phyloP scores from a whole-genome alignment of 2,888 invertebrate genomes.

The Tridacna gigas region DNA sequence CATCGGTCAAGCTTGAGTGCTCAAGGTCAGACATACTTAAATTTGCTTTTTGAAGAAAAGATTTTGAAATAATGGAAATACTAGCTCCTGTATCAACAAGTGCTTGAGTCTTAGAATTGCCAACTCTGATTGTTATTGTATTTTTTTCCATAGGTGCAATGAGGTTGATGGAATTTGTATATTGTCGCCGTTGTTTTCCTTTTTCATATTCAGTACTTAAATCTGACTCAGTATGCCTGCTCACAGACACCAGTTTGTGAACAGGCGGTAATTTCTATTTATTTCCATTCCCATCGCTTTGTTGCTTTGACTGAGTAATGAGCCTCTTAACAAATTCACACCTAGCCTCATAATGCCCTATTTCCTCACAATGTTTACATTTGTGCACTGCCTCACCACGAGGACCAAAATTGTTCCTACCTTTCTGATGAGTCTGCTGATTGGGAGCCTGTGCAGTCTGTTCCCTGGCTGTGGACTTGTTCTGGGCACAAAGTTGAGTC shows the following conservation, averaged over 20 bases:
- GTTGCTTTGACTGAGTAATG: background rate
- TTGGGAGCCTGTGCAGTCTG: background rate
- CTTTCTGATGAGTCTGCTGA: background rate
- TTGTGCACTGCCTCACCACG: background rate
- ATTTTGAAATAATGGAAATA: conserved; percentile 20
- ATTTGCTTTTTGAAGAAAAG: background rate
- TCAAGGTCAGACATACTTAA: background rate
- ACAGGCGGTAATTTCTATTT: conserved; percentile 1
- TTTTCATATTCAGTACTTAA: background rate
- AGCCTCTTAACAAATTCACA: background rate
- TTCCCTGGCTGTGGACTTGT: background rate
- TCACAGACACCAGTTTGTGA: background rate
- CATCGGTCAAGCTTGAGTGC: background rate
- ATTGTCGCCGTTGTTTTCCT: background rate
- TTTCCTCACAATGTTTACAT: conserved; percentile 19
- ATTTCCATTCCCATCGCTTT: too few species aligned
- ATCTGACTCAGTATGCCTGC: background rate
- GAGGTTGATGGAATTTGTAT: background rate
- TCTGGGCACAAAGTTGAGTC: background rate
- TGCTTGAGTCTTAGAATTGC: background rate
- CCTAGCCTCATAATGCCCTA: conserved; percentile 1
- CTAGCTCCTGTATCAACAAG: too few species aligned
- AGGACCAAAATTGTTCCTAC: background rate
- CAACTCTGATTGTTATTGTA: background rate
- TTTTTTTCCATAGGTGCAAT: conserved; percentile 23